phyloP scores from a whole-genome alignment of 2,888 invertebrate genomes.

The Cerceris ruficornis region DNA sequence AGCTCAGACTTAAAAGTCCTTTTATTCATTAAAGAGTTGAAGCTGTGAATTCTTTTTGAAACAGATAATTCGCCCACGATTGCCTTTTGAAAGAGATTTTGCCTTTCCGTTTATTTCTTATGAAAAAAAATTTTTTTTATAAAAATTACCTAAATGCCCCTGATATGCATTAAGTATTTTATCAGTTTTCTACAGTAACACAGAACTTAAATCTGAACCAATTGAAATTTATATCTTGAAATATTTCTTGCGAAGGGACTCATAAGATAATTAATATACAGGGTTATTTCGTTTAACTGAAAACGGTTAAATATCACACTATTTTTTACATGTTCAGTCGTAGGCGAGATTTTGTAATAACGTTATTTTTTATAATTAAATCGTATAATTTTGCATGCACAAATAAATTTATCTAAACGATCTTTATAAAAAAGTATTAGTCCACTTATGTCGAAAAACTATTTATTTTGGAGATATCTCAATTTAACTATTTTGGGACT shows the following conservation, averaged over 20 bases:
- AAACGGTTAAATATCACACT: too few relatives aligned
- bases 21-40: conserved; percentile 49
- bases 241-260: conserved; percentile 8
- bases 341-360: too few relatives aligned
- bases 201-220: conserved; percentile 45
- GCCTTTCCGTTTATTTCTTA: conserved; percentile 54
- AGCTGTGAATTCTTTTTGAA: conserved; percentile 47
- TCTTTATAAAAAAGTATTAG: too few relatives aligned
- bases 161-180: conserved; percentile 16
- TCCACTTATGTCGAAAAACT: too few relatives aligned
- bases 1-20: conserved; percentile 32
- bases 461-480: too few relatives aligned
- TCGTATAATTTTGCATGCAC: too few relatives aligned
- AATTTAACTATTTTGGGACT: too few relatives aligned
- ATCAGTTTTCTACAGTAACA: conserved; percentile 19
- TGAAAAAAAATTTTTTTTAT: conserved; percentile 20
- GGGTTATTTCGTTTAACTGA: too few relatives aligned
- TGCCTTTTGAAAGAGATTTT: conserved; percentile 50
- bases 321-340: too few relatives aligned
- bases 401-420: too few relatives aligned
- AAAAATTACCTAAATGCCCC: conserved; percentile 7
- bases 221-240: conserved; percentile 35
- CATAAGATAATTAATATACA: neutral
- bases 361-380: too few relatives aligned
- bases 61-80: conserved; percentile 39